Conservation (phyloP, 2,113 vertebrate species). For the Gallinago jamesoni region DNA sequence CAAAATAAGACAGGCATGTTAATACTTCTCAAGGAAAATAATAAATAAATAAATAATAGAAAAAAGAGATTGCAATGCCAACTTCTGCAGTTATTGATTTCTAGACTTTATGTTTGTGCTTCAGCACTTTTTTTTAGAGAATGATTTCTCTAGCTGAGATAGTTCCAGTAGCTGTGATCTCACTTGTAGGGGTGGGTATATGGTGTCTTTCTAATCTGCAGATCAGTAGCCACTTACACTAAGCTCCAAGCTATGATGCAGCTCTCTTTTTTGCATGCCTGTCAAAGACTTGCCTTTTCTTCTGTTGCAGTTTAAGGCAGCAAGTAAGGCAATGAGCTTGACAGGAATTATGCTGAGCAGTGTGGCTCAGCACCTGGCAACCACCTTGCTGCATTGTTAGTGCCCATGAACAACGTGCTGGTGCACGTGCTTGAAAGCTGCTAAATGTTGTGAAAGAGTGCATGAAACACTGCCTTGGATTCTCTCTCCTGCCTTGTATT, state of each 20-base stretch:
- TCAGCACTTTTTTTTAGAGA: neutral
- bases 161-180: neutral
- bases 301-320: neutral
- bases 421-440: neutral
- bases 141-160: neutral
- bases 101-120: neutral
- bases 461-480: neutral
- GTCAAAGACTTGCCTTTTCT: neutral
- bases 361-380: neutral
- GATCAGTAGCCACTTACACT: neutral
- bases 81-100: neutral
- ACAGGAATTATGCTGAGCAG: neutral
- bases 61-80: neutral
- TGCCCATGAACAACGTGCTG: neutral
- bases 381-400: neutral
- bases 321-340: neutral
- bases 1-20: neutral
- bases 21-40: neutral
- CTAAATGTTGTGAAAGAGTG: neutral
- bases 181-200: neutral
- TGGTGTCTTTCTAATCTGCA: neutral
- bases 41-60: no score
- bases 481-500: neutral
- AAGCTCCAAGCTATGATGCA: fast-evolving
- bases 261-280: neutral